Base-by-base conservation (phyloP, 2,888 invertebrate species). In the Linnaemya tessellans region DNA sequence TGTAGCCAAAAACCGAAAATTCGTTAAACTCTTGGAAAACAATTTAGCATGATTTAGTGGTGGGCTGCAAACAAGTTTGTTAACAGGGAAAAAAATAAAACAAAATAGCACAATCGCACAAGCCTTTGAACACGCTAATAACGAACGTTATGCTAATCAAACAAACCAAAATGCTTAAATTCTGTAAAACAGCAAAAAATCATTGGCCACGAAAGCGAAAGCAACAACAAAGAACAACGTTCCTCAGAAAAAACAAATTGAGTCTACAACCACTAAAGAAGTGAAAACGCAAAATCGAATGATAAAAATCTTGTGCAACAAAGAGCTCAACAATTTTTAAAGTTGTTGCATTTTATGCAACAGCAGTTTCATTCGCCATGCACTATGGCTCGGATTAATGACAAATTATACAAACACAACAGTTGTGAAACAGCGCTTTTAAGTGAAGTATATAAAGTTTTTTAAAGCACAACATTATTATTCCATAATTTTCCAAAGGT, bases 101-200 rank as follows among this genome's bases (percentile, higher is more conserved):
- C 43, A 46, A 22, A 30, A 18, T 0, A 20, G 38, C 56, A 30
- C 25, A 60, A 22, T 51, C 20, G 18, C 11, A 51, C 60, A n/a
- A 68, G 15, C 38, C 65, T 81, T 77, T 64, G 75, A 51, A 65
- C 58, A 75, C 64, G 74, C 70, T 81, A 80, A 80, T 80, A 71
- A 43, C 75, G 71, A 80, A 78, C 80, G 58, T 49, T 84, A 77
- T 71, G 81, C 84, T 84, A 84, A 84, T 84, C 77, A 73, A 78
- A 43, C 77, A 71, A 68, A 30, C 54, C 35, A 80, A 64, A 80
- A 67, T 75, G 75, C 70, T 71, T 70, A 75, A 70, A 74, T 70
- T 80, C 64, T 80, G 46, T 49, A 38, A 13, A 46, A 54, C 64
- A 43, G 18, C 62, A 1, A 49, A 11, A 67, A 62, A 70, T 25